Evolutionary conservation across 2,113 vertebrate species (phyloP).

Genomic region (Grus americana): DNA sequence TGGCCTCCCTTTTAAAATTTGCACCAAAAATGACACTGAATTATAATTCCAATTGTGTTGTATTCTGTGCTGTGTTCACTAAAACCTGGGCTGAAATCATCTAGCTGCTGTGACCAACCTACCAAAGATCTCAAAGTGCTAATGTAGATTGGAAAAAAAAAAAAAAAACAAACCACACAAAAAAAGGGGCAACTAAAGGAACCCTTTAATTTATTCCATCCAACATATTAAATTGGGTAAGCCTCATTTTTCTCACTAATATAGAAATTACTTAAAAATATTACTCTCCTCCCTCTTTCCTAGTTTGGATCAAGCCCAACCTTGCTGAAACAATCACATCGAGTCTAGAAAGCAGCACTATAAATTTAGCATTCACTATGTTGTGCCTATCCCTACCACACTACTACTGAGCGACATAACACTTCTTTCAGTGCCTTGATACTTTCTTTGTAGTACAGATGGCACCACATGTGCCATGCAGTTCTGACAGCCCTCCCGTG

Average conservation of each 20-base stretch:
- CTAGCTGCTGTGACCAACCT: neutral
- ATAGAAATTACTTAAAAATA: neutral
- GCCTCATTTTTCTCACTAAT: slow-evolving; percentile 2
- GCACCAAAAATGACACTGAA: neutral
- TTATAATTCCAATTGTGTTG: neutral
- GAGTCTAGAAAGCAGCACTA: neutral
- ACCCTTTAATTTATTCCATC: neutral
- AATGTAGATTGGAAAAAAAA: neutral
- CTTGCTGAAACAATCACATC: neutral
- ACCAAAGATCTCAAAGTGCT: neutral
- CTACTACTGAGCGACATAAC: neutral
- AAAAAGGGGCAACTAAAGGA: neutral
- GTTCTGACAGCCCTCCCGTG: neutral
- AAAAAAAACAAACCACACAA: neutral
- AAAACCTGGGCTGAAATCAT: neutral
- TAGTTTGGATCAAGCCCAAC: neutral
- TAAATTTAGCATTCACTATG: neutral
- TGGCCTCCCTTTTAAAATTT: neutral
- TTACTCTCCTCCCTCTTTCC: neutral
- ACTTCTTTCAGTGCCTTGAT: neutral
- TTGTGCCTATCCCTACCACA: slow-evolving; percentile 12
- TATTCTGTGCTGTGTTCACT: neutral
- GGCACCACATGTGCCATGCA: neutral
- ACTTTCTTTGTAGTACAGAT: slow-evolving; percentile 11
- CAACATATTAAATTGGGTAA: neutral